These are phyloP conservation scores for Megalops atlanticus DNA, from an alignment of 2,113 vertebrate species.

Conservation along the genomic window DNA sequence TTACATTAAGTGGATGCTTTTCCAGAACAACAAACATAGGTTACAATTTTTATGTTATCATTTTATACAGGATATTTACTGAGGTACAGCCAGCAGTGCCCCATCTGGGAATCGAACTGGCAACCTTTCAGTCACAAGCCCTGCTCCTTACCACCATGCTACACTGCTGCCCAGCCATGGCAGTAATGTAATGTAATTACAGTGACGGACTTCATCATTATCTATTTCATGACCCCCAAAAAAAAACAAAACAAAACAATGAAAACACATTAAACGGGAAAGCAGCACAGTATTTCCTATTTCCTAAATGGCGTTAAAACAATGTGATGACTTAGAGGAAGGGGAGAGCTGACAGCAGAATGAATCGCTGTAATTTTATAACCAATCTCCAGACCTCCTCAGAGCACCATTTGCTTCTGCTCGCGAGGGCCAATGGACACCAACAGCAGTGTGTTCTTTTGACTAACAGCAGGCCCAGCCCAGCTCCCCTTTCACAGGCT, in stretches of 20 bases:
- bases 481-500: conserved; percentile 42
- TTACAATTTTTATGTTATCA: too few species aligned
- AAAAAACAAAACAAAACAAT: neutral
- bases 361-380: conserved; percentile 91
- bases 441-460: conserved; percentile 74
- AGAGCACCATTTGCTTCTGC: conserved; percentile 74
- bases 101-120: too few species aligned
- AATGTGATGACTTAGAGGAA: conserved; percentile 48
- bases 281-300: conserved; percentile 23
- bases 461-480: conserved; percentile 55
- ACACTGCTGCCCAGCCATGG: too few species aligned
- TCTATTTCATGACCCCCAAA: neutral
- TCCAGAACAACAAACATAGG: too few species aligned
- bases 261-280: neutral
- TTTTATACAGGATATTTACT: too few species aligned
- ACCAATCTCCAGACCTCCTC: conserved; percentile 76
- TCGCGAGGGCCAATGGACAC: conserved; percentile 76
- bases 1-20: too few species aligned
- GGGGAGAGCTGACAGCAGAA: conserved; percentile 79
- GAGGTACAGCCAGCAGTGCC: too few species aligned
- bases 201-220: too few species aligned
- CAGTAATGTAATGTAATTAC: too few species aligned
- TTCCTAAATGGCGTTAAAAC: conserved; percentile 50
- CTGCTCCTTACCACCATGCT: too few species aligned
- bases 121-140: too few species aligned